A percentile compares a stretch with the other conserved stretches of the same genome.
Evolutionary conservation across 1,140 invertebrate genomes (phyloP).

Genomic region (Probaryconus sp.): DNA sequence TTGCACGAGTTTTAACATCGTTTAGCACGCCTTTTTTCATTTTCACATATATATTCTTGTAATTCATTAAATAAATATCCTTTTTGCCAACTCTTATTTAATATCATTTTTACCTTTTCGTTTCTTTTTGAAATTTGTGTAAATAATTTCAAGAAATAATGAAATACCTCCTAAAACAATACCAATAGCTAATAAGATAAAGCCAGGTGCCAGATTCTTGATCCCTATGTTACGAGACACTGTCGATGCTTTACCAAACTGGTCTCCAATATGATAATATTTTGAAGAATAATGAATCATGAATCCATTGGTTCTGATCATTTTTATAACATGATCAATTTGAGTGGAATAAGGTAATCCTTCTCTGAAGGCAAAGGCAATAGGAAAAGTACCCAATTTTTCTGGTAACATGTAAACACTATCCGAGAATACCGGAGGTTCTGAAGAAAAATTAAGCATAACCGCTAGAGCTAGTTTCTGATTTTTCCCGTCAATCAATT

Average conservation of each 20-base stretch:
- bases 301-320: background rate
- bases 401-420: slow-evolving; percentile 13
- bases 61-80: too few relatives aligned
- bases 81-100: too few relatives aligned
- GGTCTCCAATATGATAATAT: background rate
- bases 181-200: slow-evolving; percentile 7
- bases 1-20: too few relatives aligned
- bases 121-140: too few relatives aligned
- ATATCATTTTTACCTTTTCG: too few relatives aligned
- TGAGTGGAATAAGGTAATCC: background rate
- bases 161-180: background rate
- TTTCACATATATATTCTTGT: too few relatives aligned
- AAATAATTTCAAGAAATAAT: slow-evolving; percentile 1
- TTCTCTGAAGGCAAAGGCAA: slow-evolving; percentile 15
- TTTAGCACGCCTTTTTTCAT: too few relatives aligned
- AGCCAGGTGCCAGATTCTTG: slow-evolving; percentile 8
- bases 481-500: background rate
- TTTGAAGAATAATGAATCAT: slow-evolving; percentile 6
- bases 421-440: background rate
- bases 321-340: background rate
- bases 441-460: slow-evolving; percentile 9
- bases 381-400: slow-evolving; percentile 3
- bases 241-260: background rate
- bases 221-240: background rate
- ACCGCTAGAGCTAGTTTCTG: background rate